Conservation (phyloP, 2,113 vertebrate genomes). For the Cichladusa arquata region DNA sequence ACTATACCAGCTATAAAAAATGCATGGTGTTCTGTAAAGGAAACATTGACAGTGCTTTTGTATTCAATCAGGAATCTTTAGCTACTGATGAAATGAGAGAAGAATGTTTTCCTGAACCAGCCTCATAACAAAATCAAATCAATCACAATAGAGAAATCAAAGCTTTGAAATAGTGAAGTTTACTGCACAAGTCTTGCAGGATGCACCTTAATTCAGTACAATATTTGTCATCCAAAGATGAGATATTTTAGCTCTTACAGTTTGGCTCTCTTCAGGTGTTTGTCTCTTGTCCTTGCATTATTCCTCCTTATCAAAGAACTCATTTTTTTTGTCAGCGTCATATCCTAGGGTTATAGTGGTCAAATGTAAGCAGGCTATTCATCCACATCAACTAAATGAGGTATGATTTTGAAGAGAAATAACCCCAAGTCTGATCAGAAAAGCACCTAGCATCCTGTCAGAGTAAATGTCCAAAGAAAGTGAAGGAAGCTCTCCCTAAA, state of each 20-base stretch:
- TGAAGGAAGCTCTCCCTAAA: not conserved
- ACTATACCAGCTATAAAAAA: slow-evolving; percentile 1
- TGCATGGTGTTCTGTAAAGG: not conserved
- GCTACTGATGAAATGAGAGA: not conserved
- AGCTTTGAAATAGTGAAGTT: not conserved
- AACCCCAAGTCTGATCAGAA: not conserved
- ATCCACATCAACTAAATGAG: slow-evolving; percentile 44
- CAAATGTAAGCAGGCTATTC: slow-evolving; percentile 37
- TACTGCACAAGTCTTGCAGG: not conserved
- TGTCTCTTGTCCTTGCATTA: slow-evolving; percentile 40
- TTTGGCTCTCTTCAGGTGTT: not conserved
- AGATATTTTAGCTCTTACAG: not conserved
- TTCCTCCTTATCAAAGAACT: slow-evolving; percentile 25
- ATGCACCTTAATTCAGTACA: not conserved
- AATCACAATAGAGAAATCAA: not conserved
- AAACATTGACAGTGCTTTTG: not conserved
- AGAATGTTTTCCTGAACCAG: not conserved
- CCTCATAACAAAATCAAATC: not conserved
- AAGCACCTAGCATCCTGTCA: not conserved
- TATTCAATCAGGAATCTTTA: not conserved
- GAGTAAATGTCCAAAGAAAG: not conserved
- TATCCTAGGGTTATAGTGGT: slow-evolving; percentile 33
- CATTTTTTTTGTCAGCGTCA: slow-evolving; percentile 28
- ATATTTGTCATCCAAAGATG: not conserved
- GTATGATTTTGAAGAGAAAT: slow-evolving; percentile 21